Conservation (phyloP, 1,140 invertebrate species). For the Pemphigus obesinymphae region DNA sequence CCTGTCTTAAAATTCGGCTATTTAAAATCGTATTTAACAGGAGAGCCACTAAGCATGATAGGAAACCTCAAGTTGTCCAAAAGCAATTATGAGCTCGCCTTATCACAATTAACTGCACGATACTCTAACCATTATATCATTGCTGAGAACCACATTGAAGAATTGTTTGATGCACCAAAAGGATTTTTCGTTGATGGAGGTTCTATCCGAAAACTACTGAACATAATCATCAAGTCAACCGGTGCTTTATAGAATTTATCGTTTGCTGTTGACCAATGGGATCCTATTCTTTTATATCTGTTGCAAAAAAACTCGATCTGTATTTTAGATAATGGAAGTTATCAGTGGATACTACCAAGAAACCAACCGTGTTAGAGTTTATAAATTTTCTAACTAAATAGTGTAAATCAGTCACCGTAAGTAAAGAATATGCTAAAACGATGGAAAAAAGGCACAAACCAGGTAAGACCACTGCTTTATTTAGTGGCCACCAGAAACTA, state of each 20-base stretch:
- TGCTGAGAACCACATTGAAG: not conserved
- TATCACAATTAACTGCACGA: not conserved
- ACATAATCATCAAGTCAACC: not conserved
- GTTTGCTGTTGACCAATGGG: not conserved
- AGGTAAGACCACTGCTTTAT: too few species aligned
- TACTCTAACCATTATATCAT: not conserved
- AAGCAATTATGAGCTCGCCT: not conserved
- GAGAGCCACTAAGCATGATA: not conserved
- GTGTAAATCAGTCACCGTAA: too few species aligned
- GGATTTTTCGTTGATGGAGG: too few species aligned
- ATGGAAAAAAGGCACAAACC: too few species aligned
- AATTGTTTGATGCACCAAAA: not conserved
- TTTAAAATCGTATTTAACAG: not conserved
- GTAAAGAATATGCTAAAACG: too few species aligned
- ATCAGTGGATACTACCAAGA: too few species aligned
- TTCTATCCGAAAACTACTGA: not conserved
- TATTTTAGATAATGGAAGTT: too few species aligned
- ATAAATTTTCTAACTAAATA: too few species aligned
- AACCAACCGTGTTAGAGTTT: too few species aligned
- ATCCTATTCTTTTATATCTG: not conserved
- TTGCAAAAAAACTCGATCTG: too few species aligned
- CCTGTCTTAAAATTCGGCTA: not conserved
- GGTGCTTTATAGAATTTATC: not conserved
- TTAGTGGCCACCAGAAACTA: too few species aligned
- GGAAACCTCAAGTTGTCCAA: not conserved